Evolutionary conservation across 2,113 vertebrate species (phyloP).

Genomic region (Gymnorhina tibicen): DNA sequence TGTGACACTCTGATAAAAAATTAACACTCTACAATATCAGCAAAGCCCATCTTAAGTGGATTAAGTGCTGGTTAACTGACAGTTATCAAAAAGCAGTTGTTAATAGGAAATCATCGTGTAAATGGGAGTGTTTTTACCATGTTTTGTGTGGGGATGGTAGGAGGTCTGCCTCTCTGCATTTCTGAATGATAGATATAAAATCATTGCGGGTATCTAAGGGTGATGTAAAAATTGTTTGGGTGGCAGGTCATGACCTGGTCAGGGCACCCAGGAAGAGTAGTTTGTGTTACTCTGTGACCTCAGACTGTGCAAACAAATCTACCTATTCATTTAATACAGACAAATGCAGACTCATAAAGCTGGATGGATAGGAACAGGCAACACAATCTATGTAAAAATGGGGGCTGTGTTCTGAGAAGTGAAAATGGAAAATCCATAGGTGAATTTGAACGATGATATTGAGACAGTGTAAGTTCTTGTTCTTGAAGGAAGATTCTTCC

Average conservation of each 20-base stretch:
- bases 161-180: not conserved
- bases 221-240: not conserved
- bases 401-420: not conserved
- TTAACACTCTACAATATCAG: not conserved
- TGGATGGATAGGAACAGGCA: not conserved
- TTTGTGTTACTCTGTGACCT: not conserved
- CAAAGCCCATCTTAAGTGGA: not conserved
- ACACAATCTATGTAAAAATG: not conserved
- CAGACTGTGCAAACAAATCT: not conserved
- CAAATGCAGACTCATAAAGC: not conserved
- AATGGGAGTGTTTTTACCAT: not conserved
- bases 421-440: not conserved
- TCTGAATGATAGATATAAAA: not conserved
- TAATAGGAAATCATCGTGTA: not conserved
- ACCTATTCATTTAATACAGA: not conserved
- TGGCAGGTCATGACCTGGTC: not conserved
- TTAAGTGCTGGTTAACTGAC: not conserved
- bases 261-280: not conserved
- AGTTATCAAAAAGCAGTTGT: not conserved
- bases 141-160: not conserved
- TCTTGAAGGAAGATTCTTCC: not conserved
- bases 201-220: not conserved
- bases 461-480: not conserved
- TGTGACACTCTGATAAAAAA: conserved; percentile 27
- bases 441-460: not conserved